phyloP scores from a whole-genome alignment of 2,888 invertebrate genomes.

The Conistra vaccinii region DNA sequence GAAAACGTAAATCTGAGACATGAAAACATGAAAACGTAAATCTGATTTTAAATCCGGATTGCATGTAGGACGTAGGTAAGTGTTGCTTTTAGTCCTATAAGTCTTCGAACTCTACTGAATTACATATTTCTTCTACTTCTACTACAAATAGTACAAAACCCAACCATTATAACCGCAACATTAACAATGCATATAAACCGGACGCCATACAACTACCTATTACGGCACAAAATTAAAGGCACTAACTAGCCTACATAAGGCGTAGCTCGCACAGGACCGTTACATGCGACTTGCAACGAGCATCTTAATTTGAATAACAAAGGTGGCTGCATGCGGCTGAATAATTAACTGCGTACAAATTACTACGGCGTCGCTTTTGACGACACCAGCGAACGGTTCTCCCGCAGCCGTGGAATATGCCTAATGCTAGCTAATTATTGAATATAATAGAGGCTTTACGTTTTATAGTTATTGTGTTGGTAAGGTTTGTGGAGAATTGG shows the following conservation, averaged over 20 bases:
- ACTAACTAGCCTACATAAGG: conserved; percentile 63
- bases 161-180: not conserved
- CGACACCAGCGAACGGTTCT: conserved; percentile 30
- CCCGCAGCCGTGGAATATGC: conserved; percentile 42
- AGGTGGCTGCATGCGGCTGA: conserved; percentile 82
- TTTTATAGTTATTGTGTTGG: conserved; percentile 7
- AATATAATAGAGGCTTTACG: conserved; percentile 19
- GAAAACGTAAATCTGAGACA: too few species aligned
- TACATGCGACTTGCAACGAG: conserved; percentile 65
- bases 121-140: too few species aligned
- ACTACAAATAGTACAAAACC: not conserved
- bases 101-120: too few species aligned
- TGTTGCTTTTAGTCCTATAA: too few species aligned
- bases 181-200: conserved; percentile 27
- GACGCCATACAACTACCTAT: conserved; percentile 20
- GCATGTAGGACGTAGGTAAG: not conserved
- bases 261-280: conserved; percentile 49
- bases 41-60: not conserved
- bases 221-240: conserved; percentile 38
- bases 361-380: conserved; percentile 69
- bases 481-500: not conserved
- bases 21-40: not conserved
- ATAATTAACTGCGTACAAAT: conserved; percentile 81
- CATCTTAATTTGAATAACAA: conserved; percentile 84
- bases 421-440: conserved; percentile 56